phyloP scores from a whole-genome alignment of 2,113 vertebrate species.

The Girardinichthys multiradiatus region DNA sequence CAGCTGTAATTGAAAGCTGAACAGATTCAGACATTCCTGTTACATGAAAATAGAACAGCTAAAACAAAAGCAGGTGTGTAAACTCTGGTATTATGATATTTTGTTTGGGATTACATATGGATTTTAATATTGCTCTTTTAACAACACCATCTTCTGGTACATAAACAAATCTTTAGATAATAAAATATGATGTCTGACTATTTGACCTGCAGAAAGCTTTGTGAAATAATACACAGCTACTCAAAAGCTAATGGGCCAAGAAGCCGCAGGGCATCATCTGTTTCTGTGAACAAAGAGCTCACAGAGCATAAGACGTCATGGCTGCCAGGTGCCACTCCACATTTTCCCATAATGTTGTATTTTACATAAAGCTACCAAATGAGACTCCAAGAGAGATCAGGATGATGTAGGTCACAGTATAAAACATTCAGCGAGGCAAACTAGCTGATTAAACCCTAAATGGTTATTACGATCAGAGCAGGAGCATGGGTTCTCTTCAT shows the following conservation, averaged over 20 bases:
- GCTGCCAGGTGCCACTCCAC: slow-evolving; percentile 52
- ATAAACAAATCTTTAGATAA: background rate
- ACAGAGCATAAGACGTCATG: slow-evolving; percentile 38
- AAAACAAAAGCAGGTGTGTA: too few species aligned
- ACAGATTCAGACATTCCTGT: too few species aligned
- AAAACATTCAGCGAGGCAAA: slow-evolving; percentile 5
- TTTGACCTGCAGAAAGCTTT: background rate
- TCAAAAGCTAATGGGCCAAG: slow-evolving; percentile 21
- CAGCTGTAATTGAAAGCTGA: too few species aligned
- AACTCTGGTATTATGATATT: too few species aligned
- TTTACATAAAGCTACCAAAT: slow-evolving; percentile 10
- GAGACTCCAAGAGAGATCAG: slow-evolving; percentile 1
- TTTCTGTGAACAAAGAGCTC: slow-evolving; percentile 50
- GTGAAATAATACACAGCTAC: slow-evolving; percentile 25
- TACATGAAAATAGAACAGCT: too few species aligned
- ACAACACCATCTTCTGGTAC: background rate
- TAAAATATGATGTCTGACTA: background rate
- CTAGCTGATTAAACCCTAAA: slow-evolving; percentile 13
- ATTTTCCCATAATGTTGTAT: slow-evolving; percentile 55
- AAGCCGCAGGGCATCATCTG: slow-evolving; percentile 18
- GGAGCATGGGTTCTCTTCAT: slow-evolving; percentile 17
- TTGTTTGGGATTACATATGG: too few species aligned
- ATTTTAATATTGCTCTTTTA: background rate
- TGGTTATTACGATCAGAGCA: slow-evolving; percentile 21
- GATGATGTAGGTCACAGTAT: background rate